Evolutionary conservation across 2,797 vertebrate genomes (phyloP).

Genomic region (Sebastes melanostomus): DNA sequence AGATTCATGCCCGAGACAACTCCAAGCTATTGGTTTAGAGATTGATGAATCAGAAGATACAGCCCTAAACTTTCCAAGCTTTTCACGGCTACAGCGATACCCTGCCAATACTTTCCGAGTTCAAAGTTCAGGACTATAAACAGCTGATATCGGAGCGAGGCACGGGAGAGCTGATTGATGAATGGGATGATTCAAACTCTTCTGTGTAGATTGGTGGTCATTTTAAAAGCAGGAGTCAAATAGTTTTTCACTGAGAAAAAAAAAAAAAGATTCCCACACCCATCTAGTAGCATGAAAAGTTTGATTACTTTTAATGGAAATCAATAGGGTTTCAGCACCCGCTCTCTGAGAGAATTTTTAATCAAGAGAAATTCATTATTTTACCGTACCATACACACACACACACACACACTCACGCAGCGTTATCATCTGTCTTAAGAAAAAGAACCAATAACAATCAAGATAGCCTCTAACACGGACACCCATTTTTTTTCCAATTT

Average conservation of each 20-base stretch:
- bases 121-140: conserved; percentile 60
- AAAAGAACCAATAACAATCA: conserved; percentile 51
- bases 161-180: conserved; percentile 61
- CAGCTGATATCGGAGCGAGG: conserved; percentile 38
- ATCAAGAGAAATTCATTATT: conserved; percentile 84
- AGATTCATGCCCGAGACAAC: conserved; percentile 71
- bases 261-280: conserved; percentile 50
- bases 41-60: conserved; percentile 72
- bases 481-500: conserved; percentile 15
- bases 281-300: conserved; percentile 74
- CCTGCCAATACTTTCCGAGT: conserved; percentile 53
- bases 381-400: conserved; percentile 20
- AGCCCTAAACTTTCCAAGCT: conserved; percentile 53
- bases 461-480: conserved; percentile 26
- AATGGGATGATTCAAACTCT: conserved; percentile 59
- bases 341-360: conserved; percentile 75
- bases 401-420: background rate
- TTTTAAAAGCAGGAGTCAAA: conserved; percentile 72
- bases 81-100: conserved; percentile 55
- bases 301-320: conserved; percentile 87
- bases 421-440: conserved; percentile 26
- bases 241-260: conserved; percentile 63
- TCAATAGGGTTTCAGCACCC: conserved; percentile 79
- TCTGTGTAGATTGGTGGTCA: conserved; percentile 63
- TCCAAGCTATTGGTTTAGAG: conserved; percentile 69